A percentile compares a stretch with the other conserved stretches of the same genome.
Conservation (phyloP, 2,888 invertebrate species). For the Ischnus inquisitorius region DNA sequence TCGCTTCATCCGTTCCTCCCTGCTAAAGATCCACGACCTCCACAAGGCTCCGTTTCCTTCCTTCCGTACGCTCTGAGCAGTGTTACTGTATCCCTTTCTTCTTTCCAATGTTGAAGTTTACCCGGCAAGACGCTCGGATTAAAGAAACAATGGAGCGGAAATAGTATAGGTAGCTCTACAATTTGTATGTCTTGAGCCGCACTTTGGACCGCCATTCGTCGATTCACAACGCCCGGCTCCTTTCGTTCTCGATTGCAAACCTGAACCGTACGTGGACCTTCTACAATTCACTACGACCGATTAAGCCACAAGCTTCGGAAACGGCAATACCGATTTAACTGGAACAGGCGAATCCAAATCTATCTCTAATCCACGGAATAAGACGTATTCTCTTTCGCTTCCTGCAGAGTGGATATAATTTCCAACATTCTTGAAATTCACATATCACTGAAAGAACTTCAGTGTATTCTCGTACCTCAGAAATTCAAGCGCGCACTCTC, state of each 20-base stretch:
- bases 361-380: not conserved
- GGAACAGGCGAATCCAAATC: slow-evolving; percentile 1
- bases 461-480: slow-evolving; percentile 39
- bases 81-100: slow-evolving; percentile 13
- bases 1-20: slow-evolving; percentile 31
- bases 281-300: slow-evolving; percentile 25
- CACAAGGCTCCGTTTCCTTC: slow-evolving; percentile 50
- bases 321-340: slow-evolving; percentile 14
- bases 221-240: slow-evolving; percentile 12
- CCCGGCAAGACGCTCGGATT: slow-evolving; percentile 45
- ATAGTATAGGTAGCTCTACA: slow-evolving; percentile 20
- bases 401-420: slow-evolving; percentile 47
- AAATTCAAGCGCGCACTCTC: slow-evolving; percentile 30
- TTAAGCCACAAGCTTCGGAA: slow-evolving; percentile 31
- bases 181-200: slow-evolving; percentile 28
- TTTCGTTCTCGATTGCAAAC: slow-evolving; percentile 16
- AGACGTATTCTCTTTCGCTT: slow-evolving; percentile 8
- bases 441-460: slow-evolving; percentile 8
- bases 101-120: slow-evolving; percentile 34
- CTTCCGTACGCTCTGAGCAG: slow-evolving; percentile 33
- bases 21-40: slow-evolving; percentile 30
- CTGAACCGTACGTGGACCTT: slow-evolving; percentile 6
- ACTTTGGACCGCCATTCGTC: slow-evolving; percentile 19
- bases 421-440: slow-evolving; percentile 44
- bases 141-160: slow-evolving; percentile 41